Base-by-base conservation (phyloP, 35 echinoderm and acorn worm species). In the Apostichopus californicus region DNA sequence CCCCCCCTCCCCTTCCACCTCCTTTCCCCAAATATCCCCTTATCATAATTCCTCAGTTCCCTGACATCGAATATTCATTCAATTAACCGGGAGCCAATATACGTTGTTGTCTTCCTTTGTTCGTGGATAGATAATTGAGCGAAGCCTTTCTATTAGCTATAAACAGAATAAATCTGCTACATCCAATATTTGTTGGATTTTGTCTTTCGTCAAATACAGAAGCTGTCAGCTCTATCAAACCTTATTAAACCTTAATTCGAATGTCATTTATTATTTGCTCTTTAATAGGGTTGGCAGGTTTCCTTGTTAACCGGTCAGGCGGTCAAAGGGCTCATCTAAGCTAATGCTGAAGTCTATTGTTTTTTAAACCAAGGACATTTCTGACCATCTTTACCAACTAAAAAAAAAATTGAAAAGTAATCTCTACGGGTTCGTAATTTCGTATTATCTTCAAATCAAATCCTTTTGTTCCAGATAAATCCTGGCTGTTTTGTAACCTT, bases 401-500 rank as follows among this genome's bases (percentile, higher is more conserved):
- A 68, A 68, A 68, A 14, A 10, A 68, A 68, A 18, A 17, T 11
- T 14, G 8, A 68, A 68, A 17, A 68, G 11, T 68, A 68, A 68
- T 55, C 80, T 55, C 24, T 53, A 83, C 12, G 46, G 80, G 80
- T n/a, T 83, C 8, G 9, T 83, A 83, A 56, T 83, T 56, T 83
- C 80, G 46, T 6, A 83, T 83, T 55, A 80, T 55, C 10, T 46
- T 83, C 46, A 83, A 55, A 83, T 83, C 52, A 83, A 83, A 46
- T 83, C 55, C 80, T 83, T 83, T 83, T 83, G 80, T 83, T 56
- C 34, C 55, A 55, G 18, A 9, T 18, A 83, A 83, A 17, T 55
- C 52, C 25, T 14, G 64, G 64, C 64, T 68, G 11, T 68, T 68
- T 68, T 68, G 64, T 68, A 68, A 68, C 64, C 64, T 68, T 68